These are phyloP conservation scores for Apoda limacodes DNA, from an alignment of 2,888 invertebrate species.

Conservation along the genomic window DNA sequence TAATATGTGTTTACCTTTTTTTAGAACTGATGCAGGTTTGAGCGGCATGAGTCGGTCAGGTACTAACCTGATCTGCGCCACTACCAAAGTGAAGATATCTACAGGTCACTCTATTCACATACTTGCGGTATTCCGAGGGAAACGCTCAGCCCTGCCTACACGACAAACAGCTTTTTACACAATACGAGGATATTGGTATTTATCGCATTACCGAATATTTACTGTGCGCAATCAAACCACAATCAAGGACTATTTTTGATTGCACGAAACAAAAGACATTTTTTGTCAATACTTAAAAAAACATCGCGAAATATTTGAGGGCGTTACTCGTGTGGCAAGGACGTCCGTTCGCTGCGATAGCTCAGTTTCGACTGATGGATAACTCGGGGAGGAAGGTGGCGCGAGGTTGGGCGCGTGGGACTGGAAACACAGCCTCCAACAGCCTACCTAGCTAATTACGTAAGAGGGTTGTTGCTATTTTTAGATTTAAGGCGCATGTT, in stretches of 20 bases:
- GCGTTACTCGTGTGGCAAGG: conserved; percentile 17
- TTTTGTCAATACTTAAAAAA: too few relatives aligned
- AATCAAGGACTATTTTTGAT: too few relatives aligned
- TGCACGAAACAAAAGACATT: too few relatives aligned
- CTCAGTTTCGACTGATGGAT: conserved; percentile 34
- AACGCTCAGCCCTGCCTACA: conserved; percentile 12
- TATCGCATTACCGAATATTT: neutral
- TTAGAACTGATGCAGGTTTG: too few relatives aligned
- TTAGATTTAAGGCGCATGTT: conserved; percentile 38
- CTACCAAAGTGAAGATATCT: too few relatives aligned
- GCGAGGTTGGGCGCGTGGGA: conserved; percentile 22
- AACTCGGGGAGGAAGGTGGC: conserved; percentile 14
- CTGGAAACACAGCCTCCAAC: conserved; percentile 46
- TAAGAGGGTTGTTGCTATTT: conserved; percentile 62
- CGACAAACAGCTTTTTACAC: neutral
- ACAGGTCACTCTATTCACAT: too few relatives aligned
- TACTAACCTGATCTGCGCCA: too few relatives aligned
- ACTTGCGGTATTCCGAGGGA: conserved; percentile 15
- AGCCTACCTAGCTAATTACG: conserved; percentile 58
- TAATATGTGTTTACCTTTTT: too few relatives aligned
- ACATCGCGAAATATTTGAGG: too few relatives aligned
- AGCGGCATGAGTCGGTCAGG: too few relatives aligned
- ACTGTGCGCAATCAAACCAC: neutral
- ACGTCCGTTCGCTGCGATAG: conserved; percentile 28
- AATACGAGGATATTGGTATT: neutral